Conservation (phyloP, 2,113 vertebrate genomes). For the Acrocephalus arundinaceus region DNA sequence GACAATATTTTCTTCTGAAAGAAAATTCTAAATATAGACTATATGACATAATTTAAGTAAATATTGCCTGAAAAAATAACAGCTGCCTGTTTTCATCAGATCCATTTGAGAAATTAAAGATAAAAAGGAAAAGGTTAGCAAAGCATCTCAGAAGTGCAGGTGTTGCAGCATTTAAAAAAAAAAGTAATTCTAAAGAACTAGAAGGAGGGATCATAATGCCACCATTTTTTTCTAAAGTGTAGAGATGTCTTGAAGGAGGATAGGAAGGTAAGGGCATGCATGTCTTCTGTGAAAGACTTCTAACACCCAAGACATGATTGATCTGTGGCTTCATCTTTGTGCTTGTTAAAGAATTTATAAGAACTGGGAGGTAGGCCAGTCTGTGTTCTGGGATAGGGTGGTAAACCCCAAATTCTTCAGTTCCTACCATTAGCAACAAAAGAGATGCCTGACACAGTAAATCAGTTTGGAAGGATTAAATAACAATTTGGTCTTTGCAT, state of each 20-base stretch:
- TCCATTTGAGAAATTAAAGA: background rate
- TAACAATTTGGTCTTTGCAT: background rate
- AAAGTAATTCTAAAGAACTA: background rate
- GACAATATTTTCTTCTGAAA: background rate
- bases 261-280: background rate
- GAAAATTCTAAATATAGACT: background rate
- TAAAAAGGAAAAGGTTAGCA: background rate
- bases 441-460: background rate
- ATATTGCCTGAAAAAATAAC: constrained; percentile 26
- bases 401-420: background rate
- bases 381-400: background rate
- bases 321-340: background rate
- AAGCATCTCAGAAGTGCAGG: background rate
- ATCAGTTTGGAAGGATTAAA: constrained; percentile 7
- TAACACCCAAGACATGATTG: background rate
- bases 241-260: background rate
- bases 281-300: background rate
- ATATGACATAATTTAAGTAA: background rate
- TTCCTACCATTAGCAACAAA: background rate
- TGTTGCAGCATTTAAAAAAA: background rate
- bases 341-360: background rate
- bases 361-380: background rate
- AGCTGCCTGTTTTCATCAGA: constrained; percentile 19
- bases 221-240: background rate
- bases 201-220: background rate